phyloP scores from a whole-genome alignment of 2,113 vertebrate species.

The Pardalotus punctatus region DNA sequence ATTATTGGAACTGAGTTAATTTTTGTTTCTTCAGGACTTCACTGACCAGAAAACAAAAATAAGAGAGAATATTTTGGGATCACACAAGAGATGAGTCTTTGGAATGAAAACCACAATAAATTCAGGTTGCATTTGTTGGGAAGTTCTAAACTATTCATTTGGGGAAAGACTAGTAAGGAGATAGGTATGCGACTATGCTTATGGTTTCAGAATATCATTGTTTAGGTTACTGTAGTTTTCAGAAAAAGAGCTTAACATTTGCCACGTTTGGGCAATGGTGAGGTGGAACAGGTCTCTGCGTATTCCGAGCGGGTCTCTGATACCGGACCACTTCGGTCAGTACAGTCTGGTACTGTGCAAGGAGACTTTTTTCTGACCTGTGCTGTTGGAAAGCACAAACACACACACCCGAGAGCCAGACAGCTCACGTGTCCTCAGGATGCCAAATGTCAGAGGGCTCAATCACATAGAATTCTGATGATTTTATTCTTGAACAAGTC shows the following conservation, averaged over 20 bases:
- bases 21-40: not conserved
- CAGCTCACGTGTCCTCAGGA: too few species aligned
- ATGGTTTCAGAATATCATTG: not conserved
- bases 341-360: too few species aligned
- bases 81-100: not conserved
- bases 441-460: too few species aligned
- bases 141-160: not conserved
- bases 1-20: not conserved
- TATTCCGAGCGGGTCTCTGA: too few species aligned
- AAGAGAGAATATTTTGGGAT: not conserved
- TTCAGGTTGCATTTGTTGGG: not conserved
- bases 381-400: too few species aligned
- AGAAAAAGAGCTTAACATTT: not conserved
- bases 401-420: too few species aligned
- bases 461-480: too few species aligned
- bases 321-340: too few species aligned
- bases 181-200: not conserved
- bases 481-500: too few species aligned
- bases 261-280: too few species aligned
- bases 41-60: not conserved
- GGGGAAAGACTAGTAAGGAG: not conserved
- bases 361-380: too few species aligned
- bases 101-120: not conserved
- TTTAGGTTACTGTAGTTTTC: not conserved
- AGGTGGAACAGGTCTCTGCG: too few species aligned